A percentile compares a stretch with the other conserved stretches of the same genome.
Evolutionary conservation across 1,140 invertebrate genomes (phyloP).

Genomic region (Parapsyche elsis): DNA sequence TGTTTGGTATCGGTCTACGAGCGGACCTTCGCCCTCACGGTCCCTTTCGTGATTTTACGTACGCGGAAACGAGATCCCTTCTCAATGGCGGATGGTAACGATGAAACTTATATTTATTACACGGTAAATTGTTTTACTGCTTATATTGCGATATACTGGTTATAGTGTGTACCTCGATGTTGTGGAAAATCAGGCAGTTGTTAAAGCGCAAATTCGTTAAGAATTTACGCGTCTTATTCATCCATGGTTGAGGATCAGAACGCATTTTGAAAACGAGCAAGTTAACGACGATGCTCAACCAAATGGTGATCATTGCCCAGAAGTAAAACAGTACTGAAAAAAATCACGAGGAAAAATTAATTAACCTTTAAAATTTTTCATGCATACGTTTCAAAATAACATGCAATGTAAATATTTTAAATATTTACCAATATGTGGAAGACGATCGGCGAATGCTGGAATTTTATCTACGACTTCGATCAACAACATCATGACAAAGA

Average conservation of each 20-base stretch:
- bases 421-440: conserved; percentile 47
- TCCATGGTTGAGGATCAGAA: conserved; percentile 12
- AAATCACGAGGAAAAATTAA: too few relatives aligned
- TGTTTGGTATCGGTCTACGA: conserved; percentile 26
- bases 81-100: neutral
- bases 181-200: neutral
- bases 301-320: conserved; percentile 41
- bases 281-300: conserved; percentile 42
- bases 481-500: conserved; percentile 39
- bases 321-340: conserved; percentile 51
- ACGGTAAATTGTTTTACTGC: neutral
- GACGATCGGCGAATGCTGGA: conserved; percentile 23
- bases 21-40: neutral
- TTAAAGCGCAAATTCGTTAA: neutral
- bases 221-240: conserved; percentile 2
- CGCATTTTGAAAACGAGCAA: conserved; percentile 30
- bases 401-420: too few relatives aligned
- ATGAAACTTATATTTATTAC: neutral
- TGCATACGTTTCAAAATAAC: too few relatives aligned
- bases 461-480: conserved; percentile 41
- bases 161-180: neutral
- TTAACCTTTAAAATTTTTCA: too few relatives aligned
- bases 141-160: neutral
- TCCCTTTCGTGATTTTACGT: neutral
- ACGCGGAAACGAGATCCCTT: neutral